Percentiles rank a stretch among this genome's conserved stretches.
These are phyloP conservation scores for Leptopilina boulardi DNA, from an alignment of 1,140 invertebrate genomes.

Conservation along the genomic window DNA sequence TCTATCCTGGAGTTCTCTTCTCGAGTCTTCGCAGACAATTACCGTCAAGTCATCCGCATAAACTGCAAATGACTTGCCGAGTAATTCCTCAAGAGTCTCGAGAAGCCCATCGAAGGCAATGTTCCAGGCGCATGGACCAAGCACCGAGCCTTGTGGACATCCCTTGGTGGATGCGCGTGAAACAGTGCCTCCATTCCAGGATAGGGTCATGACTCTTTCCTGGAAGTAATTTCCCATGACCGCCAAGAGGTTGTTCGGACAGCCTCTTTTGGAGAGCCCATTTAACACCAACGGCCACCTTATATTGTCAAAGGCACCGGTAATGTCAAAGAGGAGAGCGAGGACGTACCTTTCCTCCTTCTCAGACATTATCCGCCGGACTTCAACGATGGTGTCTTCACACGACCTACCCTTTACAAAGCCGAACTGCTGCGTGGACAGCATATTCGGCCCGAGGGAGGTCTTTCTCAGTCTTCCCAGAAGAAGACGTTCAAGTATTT, in stretches of 20 bases:
- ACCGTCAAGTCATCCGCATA: too few relatives aligned
- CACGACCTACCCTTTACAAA: background rate
- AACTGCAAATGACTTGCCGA: too few relatives aligned
- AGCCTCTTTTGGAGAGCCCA: background rate
- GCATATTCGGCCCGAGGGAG: background rate
- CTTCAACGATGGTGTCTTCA: background rate
- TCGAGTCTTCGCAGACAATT: too few relatives aligned
- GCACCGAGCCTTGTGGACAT: slow-evolving; percentile 76
- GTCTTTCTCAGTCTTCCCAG: background rate
- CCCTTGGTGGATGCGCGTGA: background rate
- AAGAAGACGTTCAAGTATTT: slow-evolving; percentile 10
- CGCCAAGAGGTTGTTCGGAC: too few relatives aligned
- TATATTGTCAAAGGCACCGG: slow-evolving; percentile 10
- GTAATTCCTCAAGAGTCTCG: too few relatives aligned
- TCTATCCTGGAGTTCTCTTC: too few relatives aligned
- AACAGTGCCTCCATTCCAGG: too few relatives aligned
- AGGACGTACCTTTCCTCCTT: background rate
- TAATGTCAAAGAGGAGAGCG: slow-evolving; percentile 32
- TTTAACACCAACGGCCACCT: background rate
- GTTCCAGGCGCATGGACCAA: slow-evolving; percentile 83
- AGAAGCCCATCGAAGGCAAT: slow-evolving; percentile 76
- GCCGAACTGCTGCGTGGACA: background rate
- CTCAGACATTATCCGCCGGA: background rate
- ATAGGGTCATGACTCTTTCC: too few relatives aligned
- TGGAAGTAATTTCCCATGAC: too few relatives aligned